Evolutionary conservation across 2,888 invertebrate species (phyloP), one percentile per base, ranked within the genome.

Genomic region (Teinopalpus imperialis): DNA sequence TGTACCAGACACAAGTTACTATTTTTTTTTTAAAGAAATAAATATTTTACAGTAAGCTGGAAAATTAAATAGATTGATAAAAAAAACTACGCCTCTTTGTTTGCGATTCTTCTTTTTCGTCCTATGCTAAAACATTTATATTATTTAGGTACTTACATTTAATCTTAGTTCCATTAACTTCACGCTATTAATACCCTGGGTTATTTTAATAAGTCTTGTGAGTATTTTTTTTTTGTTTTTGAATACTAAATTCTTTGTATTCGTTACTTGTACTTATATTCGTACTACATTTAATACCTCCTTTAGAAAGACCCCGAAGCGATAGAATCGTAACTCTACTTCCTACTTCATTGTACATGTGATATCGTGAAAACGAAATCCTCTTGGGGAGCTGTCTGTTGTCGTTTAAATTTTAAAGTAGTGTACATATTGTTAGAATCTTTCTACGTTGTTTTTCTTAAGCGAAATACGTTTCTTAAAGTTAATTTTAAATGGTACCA

Each of bases 161-260:
- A n/a, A n/a, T n/a, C n/a, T n/a, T n/a, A n/a, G n/a, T n/a, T n/a
- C n/a, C n/a, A n/a, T n/a, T n/a, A n/a, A n/a, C n/a, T n/a, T n/a
- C n/a, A n/a, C n/a, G n/a, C n/a, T n/a, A n/a, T n/a, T n/a, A n/a
- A n/a, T n/a, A n/a, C n/a, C n/a, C n/a, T n/a, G n/a, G n/a, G n/a
- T n/a, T n/a, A n/a, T n/a, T n/a, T n/a, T n/a, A n/a, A n/a, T n/a
- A n/a, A n/a, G n/a, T n/a, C n/a, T n/a, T n/a, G n/a, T n/a, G n/a
- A n/a, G n/a, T n/a, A n/a, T n/a, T n/a, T n/a, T n/a, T n/a, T n/a
- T n/a, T n/a, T 30, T 14, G 3, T 7, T n/a, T 30, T 7, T 7
- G 7, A 10, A 3, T 61, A 57, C 47, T n/a, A n/a, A n/a, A 66
- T 63, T 68, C 65, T 67, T 68, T 55, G 64, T 68, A 53, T 61